These are phyloP conservation scores for Xestoiulus laeticollis DNA, from an alignment of 2,888 invertebrate species.

Conservation along the genomic window DNA sequence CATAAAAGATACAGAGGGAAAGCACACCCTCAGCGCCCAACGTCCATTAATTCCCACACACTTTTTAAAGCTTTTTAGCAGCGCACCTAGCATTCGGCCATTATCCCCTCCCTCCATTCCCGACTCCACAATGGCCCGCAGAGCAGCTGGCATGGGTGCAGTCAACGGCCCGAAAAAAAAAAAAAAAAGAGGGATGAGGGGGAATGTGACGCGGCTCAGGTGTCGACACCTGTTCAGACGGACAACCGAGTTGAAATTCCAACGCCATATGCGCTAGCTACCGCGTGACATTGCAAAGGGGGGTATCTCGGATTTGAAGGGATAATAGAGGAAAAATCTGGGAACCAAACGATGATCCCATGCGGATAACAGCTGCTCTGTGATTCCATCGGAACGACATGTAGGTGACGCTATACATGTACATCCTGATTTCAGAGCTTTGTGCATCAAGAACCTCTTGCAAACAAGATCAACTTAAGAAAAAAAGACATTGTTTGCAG, in stretches of 20 bases:
- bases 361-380: neutral
- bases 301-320: neutral
- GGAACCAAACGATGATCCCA: neutral
- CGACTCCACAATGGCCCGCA: neutral
- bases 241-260: conserved; percentile 4
- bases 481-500: no score
- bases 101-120: conserved; percentile 9
- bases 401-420: neutral
- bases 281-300: neutral
- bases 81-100: conserved; percentile 28
- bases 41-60: neutral
- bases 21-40: neutral
- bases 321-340: neutral
- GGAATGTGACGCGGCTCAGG: conserved; percentile 2
- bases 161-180: neutral
- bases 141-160: conserved; percentile 29
- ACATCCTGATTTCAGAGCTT: neutral
- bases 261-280: conserved; percentile 21
- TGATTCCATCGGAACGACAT: neutral
- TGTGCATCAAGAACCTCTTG: no score
- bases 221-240: conserved; percentile 21
- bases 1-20: neutral
- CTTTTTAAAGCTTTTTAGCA: neutral
- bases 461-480: no score
- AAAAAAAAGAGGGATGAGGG: neutral